Evolutionary conservation across 1,140 invertebrate genomes (phyloP).

Genomic region (Venturia canescens): DNA sequence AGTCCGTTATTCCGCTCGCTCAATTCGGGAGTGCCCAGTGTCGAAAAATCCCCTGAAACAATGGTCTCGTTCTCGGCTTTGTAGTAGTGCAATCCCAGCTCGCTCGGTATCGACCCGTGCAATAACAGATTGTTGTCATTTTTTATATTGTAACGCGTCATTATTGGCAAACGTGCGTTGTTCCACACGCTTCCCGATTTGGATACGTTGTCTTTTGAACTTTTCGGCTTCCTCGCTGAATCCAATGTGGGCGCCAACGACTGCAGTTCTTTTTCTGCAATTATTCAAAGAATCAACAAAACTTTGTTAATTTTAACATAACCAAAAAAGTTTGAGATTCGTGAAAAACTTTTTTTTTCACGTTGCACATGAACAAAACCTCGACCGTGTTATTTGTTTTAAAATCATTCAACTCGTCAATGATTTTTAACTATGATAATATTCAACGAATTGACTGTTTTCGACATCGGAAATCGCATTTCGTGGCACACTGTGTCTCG

Average conservation of each 20-base stretch:
- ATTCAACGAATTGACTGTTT: no score
- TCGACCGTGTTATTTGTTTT: no score
- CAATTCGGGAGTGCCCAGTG: neutral
- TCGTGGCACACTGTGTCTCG: no score
- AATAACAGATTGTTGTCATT: conserved; percentile 59
- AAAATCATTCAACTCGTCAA: no score
- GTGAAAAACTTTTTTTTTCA: no score
- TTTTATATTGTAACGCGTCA: conserved; percentile 72
- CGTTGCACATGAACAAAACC: no score
- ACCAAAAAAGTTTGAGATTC: no score
- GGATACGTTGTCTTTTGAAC: conserved; percentile 55
- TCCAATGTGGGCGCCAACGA: conserved; percentile 6
- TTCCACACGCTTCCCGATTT: conserved; percentile 63
- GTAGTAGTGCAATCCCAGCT: conserved; percentile 15
- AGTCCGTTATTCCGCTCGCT: neutral
- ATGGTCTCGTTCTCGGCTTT: neutral
- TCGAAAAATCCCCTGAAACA: neutral
- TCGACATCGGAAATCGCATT: no score
- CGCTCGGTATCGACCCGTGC: conserved; percentile 39
- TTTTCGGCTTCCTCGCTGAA: conserved; percentile 55
- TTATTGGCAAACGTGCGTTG: conserved; percentile 68
- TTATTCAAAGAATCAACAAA: neutral
- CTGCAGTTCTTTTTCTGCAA: conserved; percentile 9
- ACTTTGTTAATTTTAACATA: no score
- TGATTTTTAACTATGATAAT: no score